Evolutionary conservation across 2,113 vertebrate genomes (phyloP), one percentile per base, ranked within the genome.

Genomic region (Aphyosemion australe): DNA sequence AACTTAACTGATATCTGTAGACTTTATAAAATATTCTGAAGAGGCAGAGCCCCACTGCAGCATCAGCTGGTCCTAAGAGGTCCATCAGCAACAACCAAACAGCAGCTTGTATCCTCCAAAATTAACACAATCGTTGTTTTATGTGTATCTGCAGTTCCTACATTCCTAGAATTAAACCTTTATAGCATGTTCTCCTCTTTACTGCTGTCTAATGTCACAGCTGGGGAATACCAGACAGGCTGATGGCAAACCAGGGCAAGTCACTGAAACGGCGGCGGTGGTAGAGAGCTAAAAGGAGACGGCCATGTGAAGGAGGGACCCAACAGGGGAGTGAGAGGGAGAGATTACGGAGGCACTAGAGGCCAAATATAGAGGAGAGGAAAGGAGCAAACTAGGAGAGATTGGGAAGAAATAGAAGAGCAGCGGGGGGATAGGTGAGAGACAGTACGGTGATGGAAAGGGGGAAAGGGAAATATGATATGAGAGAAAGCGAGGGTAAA

Each of bases 181-280:
- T 46, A 46, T 46, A n/a, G 45, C 45, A 6, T 46, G 15, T n/a
- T n/a, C 45, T 46, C 16, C 45, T 46, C 16, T 46, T 46, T 46
- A n/a, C 52, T 69, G 78, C 80, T 68, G 78, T 62, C 65, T 72
- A 77, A 80, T 74, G 80, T 58, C 55, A 74, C 76, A 79, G 82
- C 73, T 65, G 76, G 85, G 78, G 83, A 85, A 85, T 74, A 79
- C 72, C 75, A 82, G 79, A 80, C 80, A 54, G 69, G 8, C 80
- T 6, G 45, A 76, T 76, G 76, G n/a, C 16, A 26, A 78, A 67
- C 77, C 78, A 46, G 56, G 70, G 47, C 72, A 26, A 26, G 63
- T 64, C 60, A 79, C 60, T 2, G 60, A 77, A 75, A 70, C 68
- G 48, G 55, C 0, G 48, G 55, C 0, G 60, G 83, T 77, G 68